Conservation (phyloP, 1,140 invertebrate species). For the Calephelis virginiensis region DNA sequence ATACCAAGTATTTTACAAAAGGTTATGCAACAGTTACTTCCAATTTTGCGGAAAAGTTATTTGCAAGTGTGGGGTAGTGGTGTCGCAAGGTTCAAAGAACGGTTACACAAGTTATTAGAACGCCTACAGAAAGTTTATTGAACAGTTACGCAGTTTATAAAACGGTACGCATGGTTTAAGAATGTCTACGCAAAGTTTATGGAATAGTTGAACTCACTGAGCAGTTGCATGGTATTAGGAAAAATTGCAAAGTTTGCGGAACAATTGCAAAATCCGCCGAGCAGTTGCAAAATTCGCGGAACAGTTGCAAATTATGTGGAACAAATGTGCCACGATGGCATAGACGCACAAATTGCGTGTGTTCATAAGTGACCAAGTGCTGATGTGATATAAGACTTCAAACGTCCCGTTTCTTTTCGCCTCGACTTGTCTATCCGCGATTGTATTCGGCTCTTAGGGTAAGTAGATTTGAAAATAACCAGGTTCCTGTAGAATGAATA, state of each 20-base stretch:
- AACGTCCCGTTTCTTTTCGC: slow-evolving; percentile 23
- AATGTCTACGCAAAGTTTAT: neutral
- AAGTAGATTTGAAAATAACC: slow-evolving; percentile 40
- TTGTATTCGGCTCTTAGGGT: slow-evolving; percentile 20
- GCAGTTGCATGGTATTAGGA: neutral
- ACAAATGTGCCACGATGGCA: slow-evolving; percentile 1
- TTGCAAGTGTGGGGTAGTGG: no score
- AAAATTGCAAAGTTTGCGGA: neutral
- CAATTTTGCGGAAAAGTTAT: neutral
- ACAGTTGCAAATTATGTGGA: neutral
- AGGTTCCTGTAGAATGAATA: slow-evolving; percentile 59
- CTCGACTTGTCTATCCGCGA: slow-evolving; percentile 17
- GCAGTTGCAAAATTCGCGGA: neutral
- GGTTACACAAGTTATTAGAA: no score
- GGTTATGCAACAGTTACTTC: neutral
- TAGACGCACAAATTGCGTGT: slow-evolving; percentile 38
- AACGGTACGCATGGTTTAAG: neutral
- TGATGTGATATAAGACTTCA: slow-evolving; percentile 22
- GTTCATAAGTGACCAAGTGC: slow-evolving; percentile 35
- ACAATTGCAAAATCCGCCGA: neutral
- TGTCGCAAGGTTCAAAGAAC: no score
- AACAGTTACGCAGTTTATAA: no score
- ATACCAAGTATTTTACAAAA: no score
- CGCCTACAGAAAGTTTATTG: no score
- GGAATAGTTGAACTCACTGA: neutral